Conservation (phyloP, 2,797 vertebrate genomes). For the Eulemur rubriventer region DNA sequence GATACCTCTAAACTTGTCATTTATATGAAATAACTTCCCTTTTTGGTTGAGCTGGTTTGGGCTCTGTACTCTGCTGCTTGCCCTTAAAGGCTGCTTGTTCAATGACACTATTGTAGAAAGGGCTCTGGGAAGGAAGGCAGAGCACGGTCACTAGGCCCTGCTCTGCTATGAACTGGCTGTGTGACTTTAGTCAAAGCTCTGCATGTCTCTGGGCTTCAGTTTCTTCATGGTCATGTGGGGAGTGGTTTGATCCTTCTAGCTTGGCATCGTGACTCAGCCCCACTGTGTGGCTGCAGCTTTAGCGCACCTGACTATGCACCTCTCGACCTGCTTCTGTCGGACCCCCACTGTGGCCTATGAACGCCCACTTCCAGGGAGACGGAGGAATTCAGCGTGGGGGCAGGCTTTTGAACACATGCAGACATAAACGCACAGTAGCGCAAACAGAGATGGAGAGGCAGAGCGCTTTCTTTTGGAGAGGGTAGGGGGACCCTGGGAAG, state of each 20-base stretch:
- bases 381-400: not conserved
- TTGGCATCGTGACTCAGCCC: not conserved
- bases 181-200: not conserved
- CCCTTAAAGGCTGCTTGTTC: not conserved
- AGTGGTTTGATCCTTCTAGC: not conserved
- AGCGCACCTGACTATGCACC: not conserved
- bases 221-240: not conserved
- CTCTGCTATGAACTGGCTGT: not conserved
- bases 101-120: not conserved
- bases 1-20: not conserved
- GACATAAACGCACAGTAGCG: not conserved
- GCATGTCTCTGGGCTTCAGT: not conserved
- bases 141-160: not conserved
- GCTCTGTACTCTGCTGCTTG: not conserved
- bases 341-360: not conserved
- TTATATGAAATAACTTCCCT: not conserved
- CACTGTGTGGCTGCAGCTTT: not conserved
- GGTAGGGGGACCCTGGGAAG: not conserved
- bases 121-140: not conserved
- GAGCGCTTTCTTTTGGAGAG: not conserved
- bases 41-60: not conserved
- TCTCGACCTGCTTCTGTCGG: not conserved
- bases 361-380: not conserved
- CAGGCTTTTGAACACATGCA: not conserved
- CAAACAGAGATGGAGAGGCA: not conserved